Base-by-base conservation (phyloP, 2,797 vertebrate species). In the Crenuchus spilurus region DNA sequence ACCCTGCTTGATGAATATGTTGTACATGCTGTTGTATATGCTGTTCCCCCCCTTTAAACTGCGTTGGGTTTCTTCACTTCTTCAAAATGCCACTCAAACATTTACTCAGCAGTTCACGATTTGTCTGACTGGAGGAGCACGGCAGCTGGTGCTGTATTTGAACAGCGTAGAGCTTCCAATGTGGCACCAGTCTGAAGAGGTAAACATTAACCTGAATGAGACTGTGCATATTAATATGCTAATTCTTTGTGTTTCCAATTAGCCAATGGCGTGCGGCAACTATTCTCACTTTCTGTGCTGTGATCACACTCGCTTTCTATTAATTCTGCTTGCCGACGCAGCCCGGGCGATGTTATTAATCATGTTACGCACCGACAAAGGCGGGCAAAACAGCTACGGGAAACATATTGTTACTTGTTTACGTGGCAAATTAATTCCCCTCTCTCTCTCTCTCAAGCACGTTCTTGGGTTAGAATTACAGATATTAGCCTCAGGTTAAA, bases 191-290 rank as follows among this genome's bases (percentile, higher is more conserved):
- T 88, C 86, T 83, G 81, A 76, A 79, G 77, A 66, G 75, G 77
- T 78, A 80, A 85, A 70, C 82, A 86, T 86, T 88, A 87, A 85
- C 86, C 84, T 81, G 84, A 79, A 73, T 79, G 74, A 79, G 71
- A 87, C 85, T 85, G 85, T 87, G 83, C 84, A 87, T 87, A 88
- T 89, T 89, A 89, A 88, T 88, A 86, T 60, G 63, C 77, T 90
- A 78, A 86, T 90, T 90, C 88, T 81, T 77, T 60, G 46, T 75
- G 28, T 84, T 83, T 83, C 82, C 75, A 81, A 14, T 39, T 26
- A 72, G 4, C 26, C 30, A 28, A 4, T 20, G 28, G 61, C 35
- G 7, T 63, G 11, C 39, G 31, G 46, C 51, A 74, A 48, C 5
- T 42, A 18, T 31, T 42, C 24, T 18, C 22, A 37, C 49, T 62